Evolutionary conservation across 2,888 invertebrate species (phyloP), one percentile per base, ranked within the genome.

Genomic region (Acrobeloides nanus): DNA sequence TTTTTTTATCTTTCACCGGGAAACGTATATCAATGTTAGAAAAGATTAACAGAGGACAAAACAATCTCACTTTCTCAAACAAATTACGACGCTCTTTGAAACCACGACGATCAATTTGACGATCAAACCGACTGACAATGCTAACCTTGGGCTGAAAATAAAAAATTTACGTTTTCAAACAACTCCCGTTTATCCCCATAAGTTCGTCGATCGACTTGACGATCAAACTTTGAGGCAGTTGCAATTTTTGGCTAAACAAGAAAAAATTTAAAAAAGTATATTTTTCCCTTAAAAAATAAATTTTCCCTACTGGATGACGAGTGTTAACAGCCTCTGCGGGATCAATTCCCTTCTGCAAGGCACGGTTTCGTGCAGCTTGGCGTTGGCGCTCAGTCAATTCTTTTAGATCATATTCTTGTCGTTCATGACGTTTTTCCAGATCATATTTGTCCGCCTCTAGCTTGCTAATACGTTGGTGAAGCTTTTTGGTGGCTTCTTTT

Each of bases 161-260:
- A 17, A 3, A 17, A 31, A 24, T 50, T 33, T 46, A 60, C 60
- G 3, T 50, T 49, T 51, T 62, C 65, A 35, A 61, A 62, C 38
- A 51, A 35, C 21, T 40, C 40, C n/a, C 60, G 46, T 20, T 69
- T 63, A 29, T 72, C 69, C 10, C 55, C 61, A 53, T 66, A 72
- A 4, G 51, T 51, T 33, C 92, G 84, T 79, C 90, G 87, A 81
- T 93, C 93, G 17, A 23, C 15, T n/a, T 90, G 87, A 80, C 92
- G 83, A 81, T 93, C 93, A 81, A 90, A 93, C 83, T 93, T 93
- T 81, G 90, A 92, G 78, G 92, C 89, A 76, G 90, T 89, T 82
- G 89, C 89, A 78, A 93, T 89, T 84, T 90, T 92, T 76, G 92
- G 60, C 10, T 6, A 24, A 3, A 44, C 20, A 17, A 39, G 17